A percentile compares a stretch with the other conserved stretches of the same genome.
Evolutionary conservation across 1,140 invertebrate species (phyloP).

Genomic region (Tachypleus tridentatus): DNA sequence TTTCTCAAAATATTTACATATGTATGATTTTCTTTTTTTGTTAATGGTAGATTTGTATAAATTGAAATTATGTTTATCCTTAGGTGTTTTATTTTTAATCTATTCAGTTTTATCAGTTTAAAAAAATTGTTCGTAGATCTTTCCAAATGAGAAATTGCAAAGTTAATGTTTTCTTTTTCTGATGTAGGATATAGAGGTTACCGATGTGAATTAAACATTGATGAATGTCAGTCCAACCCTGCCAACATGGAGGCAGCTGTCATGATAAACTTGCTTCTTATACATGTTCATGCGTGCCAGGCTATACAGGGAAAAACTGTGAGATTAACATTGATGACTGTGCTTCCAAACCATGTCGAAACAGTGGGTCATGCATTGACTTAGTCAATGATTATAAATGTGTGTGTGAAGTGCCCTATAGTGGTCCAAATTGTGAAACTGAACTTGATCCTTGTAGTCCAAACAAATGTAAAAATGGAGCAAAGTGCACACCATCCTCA

Average conservation of each 20-base stretch:
- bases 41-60: no score
- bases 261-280: slow-evolving; percentile 70
- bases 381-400: slow-evolving; percentile 61
- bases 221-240: slow-evolving; percentile 78
- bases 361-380: slow-evolving; percentile 79
- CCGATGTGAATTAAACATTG: slow-evolving; percentile 66
- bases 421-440: no score
- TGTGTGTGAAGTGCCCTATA: not conserved
- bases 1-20: no score
- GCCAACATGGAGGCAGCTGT: slow-evolving; percentile 66
- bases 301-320: slow-evolving; percentile 80
- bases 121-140: not conserved
- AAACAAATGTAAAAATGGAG: slow-evolving; percentile 72
- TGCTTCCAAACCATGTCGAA: slow-evolving; percentile 66
- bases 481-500: slow-evolving; percentile 69
- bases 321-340: slow-evolving; percentile 82
- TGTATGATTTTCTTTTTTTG: no score
- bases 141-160: no score
- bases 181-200: slow-evolving; percentile 62
- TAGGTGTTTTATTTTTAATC: no score
- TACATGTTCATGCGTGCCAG: slow-evolving; percentile 75
- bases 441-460: slow-evolving; percentile 52
- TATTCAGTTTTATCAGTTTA: not conserved
- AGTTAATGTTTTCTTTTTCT: not conserved
- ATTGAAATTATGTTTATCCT: no score